Conservation (phyloP, 2,797 vertebrate species). For the Erethizon dorsatum region DNA sequence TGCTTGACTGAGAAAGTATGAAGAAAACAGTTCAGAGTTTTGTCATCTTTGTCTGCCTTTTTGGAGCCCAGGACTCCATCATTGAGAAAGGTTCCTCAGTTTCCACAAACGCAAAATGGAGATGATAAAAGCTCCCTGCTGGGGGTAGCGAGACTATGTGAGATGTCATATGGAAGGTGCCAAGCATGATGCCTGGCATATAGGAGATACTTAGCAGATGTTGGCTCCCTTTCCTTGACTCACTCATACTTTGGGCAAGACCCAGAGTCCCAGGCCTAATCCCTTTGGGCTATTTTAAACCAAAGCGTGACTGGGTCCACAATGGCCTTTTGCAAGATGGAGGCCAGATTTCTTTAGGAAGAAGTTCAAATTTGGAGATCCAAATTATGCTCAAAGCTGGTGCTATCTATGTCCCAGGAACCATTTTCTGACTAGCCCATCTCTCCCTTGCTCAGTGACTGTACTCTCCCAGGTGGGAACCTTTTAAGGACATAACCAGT, state of each 20-base stretch:
- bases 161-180: not conserved
- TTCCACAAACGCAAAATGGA: not conserved
- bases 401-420: not conserved
- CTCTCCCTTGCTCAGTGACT: not conserved
- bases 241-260: not conserved
- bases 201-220: not conserved
- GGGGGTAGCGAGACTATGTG: not conserved
- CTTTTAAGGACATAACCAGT: not conserved
- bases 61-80: not conserved
- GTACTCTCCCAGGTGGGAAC: not conserved
- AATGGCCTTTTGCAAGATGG: not conserved
- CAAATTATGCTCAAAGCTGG: not conserved
- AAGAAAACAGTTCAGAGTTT: not conserved
- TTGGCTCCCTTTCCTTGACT: not conserved
- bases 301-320: not conserved
- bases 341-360: constrained; percentile 6
- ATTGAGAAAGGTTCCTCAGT: not conserved
- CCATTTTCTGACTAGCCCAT: not conserved
- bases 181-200: not conserved
- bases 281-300: not conserved
- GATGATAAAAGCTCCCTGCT: too few species aligned
- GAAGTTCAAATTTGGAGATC: not conserved
- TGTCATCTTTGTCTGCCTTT: not conserved
- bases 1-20: constrained; percentile 26
- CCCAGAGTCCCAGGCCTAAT: not conserved